Percentiles rank a stretch among this genome's conserved stretches.
These are phyloP conservation scores for Lateolabrax maculatus DNA, from an alignment of 2,797 vertebrate genomes.

Conservation along the genomic window DNA sequence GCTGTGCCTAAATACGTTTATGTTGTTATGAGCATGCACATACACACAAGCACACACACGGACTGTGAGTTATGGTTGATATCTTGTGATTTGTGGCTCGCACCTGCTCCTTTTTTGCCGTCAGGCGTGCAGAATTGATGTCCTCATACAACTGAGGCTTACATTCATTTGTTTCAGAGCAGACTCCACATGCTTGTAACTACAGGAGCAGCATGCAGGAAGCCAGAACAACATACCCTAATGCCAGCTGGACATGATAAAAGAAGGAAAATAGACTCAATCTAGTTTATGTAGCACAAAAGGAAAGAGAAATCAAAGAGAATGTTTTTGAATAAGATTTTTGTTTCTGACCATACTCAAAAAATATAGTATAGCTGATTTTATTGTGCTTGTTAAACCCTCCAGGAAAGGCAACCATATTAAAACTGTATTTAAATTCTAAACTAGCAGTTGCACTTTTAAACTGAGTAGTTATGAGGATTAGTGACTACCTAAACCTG, in stretches of 20 bases:
- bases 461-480: background rate
- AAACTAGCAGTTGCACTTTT: background rate
- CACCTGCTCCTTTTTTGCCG: conserved; percentile 71
- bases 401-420: background rate
- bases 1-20: conserved; percentile 16
- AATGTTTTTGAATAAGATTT: background rate
- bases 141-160: conserved; percentile 55
- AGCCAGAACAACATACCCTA: conserved; percentile 28
- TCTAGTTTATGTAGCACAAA: conserved; percentile 3
- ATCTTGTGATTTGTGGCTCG: conserved; percentile 61
- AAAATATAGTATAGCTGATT: background rate
- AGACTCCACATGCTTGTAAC: conserved; percentile 55
- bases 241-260: conserved; percentile 30
- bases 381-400: background rate
- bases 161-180: conserved; percentile 64
- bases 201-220: conserved; percentile 34
- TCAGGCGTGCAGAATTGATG: conserved; percentile 67
- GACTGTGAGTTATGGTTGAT: conserved; percentile 52
- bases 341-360: background rate
- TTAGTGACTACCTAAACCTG: background rate
- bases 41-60: conserved; percentile 10
- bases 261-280: conserved; percentile 16
- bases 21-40: conserved; percentile 20
- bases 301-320: background rate
- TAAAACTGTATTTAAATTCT: background rate